Percentiles rank a stretch among this genome's conserved stretches.
Conservation (phyloP, 2,797 vertebrate species). For the Enteromius radiatus region DNA sequence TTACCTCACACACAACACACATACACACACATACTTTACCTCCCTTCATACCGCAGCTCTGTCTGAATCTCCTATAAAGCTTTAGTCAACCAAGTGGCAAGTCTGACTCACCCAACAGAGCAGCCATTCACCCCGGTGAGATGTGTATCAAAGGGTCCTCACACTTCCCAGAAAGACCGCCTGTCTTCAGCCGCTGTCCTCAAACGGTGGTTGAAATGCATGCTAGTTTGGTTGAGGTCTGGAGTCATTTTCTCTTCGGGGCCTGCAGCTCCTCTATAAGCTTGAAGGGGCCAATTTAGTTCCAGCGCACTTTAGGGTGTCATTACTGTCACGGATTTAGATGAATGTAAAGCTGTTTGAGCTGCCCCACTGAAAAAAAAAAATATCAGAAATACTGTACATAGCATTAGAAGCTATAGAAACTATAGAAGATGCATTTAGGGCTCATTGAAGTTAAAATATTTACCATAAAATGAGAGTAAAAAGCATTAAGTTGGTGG, state of each 20-base stretch:
- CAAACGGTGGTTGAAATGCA: conserved; percentile 17
- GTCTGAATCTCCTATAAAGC: conserved; percentile 9
- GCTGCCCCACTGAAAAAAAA: not conserved
- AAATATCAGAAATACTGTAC: not conserved
- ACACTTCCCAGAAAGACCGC: conserved; percentile 42
- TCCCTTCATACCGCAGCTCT: not conserved
- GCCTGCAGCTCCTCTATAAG: not conserved
- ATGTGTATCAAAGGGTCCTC: conserved; percentile 35
- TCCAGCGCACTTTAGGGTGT: conserved; percentile 9
- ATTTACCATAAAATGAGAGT: not conserved
- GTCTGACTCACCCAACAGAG: conserved; percentile 47
- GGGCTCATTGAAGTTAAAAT: not conserved
- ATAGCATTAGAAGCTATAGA: not conserved
- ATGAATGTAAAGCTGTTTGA: conserved; percentile 5
- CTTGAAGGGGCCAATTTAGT: conserved; percentile 14
- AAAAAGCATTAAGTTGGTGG: not conserved
- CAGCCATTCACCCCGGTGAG: conserved; percentile 40
- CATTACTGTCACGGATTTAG: conserved; percentile 35
- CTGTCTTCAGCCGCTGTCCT: conserved; percentile 4
- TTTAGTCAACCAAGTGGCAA: conserved; percentile 7
- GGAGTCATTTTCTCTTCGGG: conserved; percentile 3
- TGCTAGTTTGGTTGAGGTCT: not conserved
- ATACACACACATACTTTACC: not conserved
- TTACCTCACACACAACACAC: conserved; percentile 8
- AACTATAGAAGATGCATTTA: conserved; percentile 3